Evolutionary conservation across 2,113 vertebrate species (phyloP), one percentile per base, ranked within the genome.

Genomic region (Osmerus mordax): DNA sequence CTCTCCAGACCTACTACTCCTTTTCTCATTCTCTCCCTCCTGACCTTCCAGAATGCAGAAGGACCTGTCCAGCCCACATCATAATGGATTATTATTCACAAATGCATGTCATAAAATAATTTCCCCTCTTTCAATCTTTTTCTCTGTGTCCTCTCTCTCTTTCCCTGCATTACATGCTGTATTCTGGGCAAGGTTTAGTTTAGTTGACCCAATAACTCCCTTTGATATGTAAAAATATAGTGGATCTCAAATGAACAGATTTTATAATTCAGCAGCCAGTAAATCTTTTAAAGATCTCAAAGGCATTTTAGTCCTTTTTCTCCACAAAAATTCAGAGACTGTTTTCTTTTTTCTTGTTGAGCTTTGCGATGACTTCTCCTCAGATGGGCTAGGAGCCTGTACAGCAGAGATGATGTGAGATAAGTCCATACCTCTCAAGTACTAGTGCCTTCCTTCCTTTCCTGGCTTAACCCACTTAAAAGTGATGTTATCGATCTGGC

Each of bases 231-330:
- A 70, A 59, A 77, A 72, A 66, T 36, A n/a, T 1, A 29, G 56
- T 65, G 13, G 63, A 77, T 67, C 25, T 16, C 69, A 73, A 52
- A 75, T 70, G 52, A 73, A 61, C 58, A 72, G 36, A 68, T 68
- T 79, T 79, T 28, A 76, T 71, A 68, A 82, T 76, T 75, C 68
- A 71, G 69, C 74, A 77, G 71, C 3, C 36, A 15, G 19, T 36
- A 3, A 0, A 75, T 47, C 13, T 71, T 65, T 67, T 54, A 53
- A 71, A 70, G 63, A 59, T 65, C 32, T 63, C 61, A 63, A 63
- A 63, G 23, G 6, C 25, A 63, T 63, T 63, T 63, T 14, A 63
- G 15, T 12, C 61, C 25, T 14, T 25, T 29, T 14, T 29, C 23
- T 60, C 18, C 19, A 60, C 36, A 7, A 41, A 41, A 41, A 41